Evolutionary conservation across 2,888 invertebrate species (phyloP).

Genomic region (Pseudococcus viburni): DNA sequence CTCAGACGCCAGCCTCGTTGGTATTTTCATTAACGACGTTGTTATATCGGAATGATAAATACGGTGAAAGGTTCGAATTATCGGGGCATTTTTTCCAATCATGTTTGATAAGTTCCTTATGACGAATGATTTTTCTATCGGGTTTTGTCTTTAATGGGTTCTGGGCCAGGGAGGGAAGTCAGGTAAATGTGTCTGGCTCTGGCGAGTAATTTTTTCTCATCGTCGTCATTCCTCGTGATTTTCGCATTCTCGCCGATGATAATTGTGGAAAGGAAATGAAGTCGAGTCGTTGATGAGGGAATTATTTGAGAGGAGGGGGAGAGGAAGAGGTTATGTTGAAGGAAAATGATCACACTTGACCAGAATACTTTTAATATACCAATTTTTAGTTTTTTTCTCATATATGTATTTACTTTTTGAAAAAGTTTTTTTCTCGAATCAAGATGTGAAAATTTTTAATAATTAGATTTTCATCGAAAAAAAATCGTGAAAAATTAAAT

Average conservation of each 20-base stretch:
- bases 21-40: constrained; percentile 33
- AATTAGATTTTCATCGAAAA: too few species aligned
- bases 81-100: neutral
- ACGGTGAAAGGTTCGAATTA: constrained; percentile 23
- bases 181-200: neutral
- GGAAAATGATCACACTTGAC: too few species aligned
- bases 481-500: too few species aligned
- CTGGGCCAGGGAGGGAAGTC: neutral
- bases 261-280: too few species aligned
- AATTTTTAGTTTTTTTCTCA: too few species aligned
- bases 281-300: too few species aligned
- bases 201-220: neutral
- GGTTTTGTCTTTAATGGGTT: neutral
- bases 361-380: too few species aligned
- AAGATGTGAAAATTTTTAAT: too few species aligned
- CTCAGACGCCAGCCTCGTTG: neutral
- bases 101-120: neutral
- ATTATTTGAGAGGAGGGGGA: too few species aligned
- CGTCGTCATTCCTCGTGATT: neutral
- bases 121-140: neutral
- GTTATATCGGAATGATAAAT: constrained; percentile 1
- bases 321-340: too few species aligned
- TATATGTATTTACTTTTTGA: too few species aligned
- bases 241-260: neutral
- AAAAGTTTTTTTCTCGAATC: too few species aligned